Evolutionary conservation across 2,888 invertebrate species (phyloP).

Genomic region (Venusia cambrica): DNA sequence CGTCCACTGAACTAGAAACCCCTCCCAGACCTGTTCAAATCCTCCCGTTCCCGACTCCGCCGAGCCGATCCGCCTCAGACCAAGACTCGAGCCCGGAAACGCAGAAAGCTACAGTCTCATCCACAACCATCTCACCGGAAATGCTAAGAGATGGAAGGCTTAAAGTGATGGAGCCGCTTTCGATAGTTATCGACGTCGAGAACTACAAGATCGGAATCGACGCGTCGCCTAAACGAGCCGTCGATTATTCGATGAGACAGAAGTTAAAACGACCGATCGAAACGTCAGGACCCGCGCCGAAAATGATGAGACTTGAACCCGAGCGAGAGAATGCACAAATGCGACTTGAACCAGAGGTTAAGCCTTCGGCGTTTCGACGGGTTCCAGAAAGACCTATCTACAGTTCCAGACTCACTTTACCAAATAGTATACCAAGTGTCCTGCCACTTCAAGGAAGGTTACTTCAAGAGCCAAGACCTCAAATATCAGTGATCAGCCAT

Average conservation of each 20-base stretch:
- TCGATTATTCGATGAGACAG: conserved; percentile 69
- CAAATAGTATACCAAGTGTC: conserved; percentile 57
- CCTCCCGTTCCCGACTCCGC: conserved; percentile 79
- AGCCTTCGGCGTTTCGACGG: conserved; percentile 50
- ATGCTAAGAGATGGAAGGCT: conserved; percentile 56
- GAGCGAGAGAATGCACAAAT: conserved; percentile 8
- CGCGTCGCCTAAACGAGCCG: conserved; percentile 70
- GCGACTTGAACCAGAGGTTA: conserved; percentile 35
- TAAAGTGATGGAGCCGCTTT: conserved; percentile 69
- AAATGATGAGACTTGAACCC: conserved; percentile 48
- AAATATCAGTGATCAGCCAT: conserved; percentile 67
- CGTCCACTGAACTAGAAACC: conserved; percentile 76
- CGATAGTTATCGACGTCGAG: conserved; percentile 73
- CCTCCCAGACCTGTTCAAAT: conserved; percentile 71
- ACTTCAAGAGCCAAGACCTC: conserved; percentile 20
- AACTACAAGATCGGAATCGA: conserved; percentile 74
- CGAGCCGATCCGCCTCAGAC: conserved; percentile 80
- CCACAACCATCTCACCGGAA: conserved; percentile 77
- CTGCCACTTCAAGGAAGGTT: conserved; percentile 35
- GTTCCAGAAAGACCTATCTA: conserved; percentile 42
- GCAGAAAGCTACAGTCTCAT: conserved; percentile 74
- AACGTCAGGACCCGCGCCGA: conserved; percentile 52
- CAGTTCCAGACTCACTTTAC: conserved; percentile 48
- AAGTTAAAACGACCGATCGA: conserved; percentile 64
- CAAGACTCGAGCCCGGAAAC: conserved; percentile 76